phyloP scores from a whole-genome alignment of 2,888 invertebrate species.

The Timema cristinae region DNA sequence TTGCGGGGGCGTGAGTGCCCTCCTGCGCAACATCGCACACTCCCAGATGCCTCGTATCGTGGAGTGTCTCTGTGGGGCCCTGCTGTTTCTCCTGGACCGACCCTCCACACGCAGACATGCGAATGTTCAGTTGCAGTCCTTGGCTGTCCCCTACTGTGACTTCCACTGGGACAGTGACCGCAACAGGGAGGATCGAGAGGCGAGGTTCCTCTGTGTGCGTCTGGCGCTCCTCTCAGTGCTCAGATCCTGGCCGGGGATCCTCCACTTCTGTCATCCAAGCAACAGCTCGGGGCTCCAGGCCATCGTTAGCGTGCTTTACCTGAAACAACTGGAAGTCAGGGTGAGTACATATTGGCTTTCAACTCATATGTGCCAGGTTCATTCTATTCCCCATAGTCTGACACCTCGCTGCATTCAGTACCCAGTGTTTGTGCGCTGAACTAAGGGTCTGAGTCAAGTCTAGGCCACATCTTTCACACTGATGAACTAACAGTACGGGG shows the following conservation, averaged over 20 bases:
- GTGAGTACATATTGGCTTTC: conserved; percentile 55
- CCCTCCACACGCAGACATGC: conserved; percentile 74
- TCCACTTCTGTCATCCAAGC: conserved; percentile 80
- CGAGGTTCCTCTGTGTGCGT: conserved; percentile 80
- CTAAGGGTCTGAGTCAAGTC: too few species aligned
- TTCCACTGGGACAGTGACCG: conserved; percentile 70
- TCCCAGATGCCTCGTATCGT: conserved; percentile 85
- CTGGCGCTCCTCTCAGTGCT: conserved; percentile 77
- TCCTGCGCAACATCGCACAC: conserved; percentile 76
- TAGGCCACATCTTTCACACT: too few species aligned
- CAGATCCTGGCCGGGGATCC: conserved; percentile 87
- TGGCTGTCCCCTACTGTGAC: conserved; percentile 92
- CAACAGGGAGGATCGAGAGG: conserved; percentile 67
- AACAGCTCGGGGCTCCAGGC: conserved; percentile 71
- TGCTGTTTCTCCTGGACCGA: conserved; percentile 79
- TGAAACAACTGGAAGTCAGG: conserved; percentile 85
- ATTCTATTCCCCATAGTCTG: too few species aligned
- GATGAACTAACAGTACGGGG: background rate
- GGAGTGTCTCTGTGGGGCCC: conserved; percentile 83
- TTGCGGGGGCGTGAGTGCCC: conserved; percentile 76
- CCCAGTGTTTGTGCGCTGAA: too few species aligned
- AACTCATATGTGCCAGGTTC: too few species aligned
- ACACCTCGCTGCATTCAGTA: too few species aligned
- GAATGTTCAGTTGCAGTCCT: conserved; percentile 75
- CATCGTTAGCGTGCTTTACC: conserved; percentile 73